Evolutionary conservation across 2,113 vertebrate genomes (phyloP), one percentile per base, ranked within the genome.

Genomic region (Athene cunicularia): DNA sequence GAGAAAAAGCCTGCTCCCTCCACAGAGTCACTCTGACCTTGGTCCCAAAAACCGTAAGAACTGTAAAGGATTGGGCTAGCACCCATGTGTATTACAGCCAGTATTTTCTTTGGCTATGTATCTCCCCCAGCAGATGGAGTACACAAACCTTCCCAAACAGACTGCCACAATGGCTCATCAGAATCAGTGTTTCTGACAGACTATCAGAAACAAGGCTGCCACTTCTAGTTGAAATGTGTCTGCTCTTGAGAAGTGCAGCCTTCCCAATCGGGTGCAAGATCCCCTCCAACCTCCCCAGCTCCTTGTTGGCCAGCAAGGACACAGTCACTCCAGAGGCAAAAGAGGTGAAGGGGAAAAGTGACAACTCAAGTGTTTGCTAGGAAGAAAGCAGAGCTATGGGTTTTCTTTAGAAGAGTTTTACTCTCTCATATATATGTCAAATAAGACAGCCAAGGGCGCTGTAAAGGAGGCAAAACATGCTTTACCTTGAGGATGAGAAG

Each of bases 401-500:
- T 7, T 87, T 67, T 52, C 47, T 80, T 55, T 33, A 50, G 27
- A 68, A 84, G 24, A 71, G 32, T 14, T 59, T 30, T 71, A 20
- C 63, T 73, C 83, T 56, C 58, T 73, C 55, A 47, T 0, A 2
- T 52, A 3, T 13, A 15, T 21, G 10, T 66, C 58, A 67, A 47
- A 10, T 43, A 91, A 84, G 62, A 50, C 39, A 94, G 59, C 4
- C 37, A 80, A 62, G 49, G 20, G 43, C 59, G 35, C 17, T 66
- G 30, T 26, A 56, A 45, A 88, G 60, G 33, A 95, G 74, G 94
- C 88, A 79, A 70, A 96, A 88, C 27, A 70, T 27, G 73, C 37
- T 73, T 74, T 98, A 99, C 99, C 99, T 99, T 97, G 99, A 98
- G 56, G 98, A 98, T 0, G 98, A 98, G 96, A 99, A 98, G 95